Conservation (phyloP, 2,797 vertebrate genomes). For the Aeoliscus strigatus region DNA sequence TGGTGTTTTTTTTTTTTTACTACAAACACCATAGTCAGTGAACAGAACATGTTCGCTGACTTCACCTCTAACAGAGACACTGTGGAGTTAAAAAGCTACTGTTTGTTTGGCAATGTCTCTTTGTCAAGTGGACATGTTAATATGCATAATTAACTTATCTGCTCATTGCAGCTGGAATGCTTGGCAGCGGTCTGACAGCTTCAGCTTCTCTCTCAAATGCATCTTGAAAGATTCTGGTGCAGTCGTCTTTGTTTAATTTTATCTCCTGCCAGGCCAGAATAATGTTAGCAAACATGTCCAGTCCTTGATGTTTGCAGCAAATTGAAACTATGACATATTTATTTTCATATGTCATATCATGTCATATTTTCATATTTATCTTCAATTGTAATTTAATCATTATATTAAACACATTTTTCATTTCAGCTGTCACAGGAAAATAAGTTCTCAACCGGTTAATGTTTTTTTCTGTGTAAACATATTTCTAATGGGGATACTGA, state of each 20-base stretch:
- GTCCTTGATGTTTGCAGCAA: slow-evolving; percentile 10
- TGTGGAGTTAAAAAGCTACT: slow-evolving; percentile 37
- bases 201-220: slow-evolving; percentile 56
- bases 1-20: no score
- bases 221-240: slow-evolving; percentile 56
- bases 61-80: slow-evolving; percentile 3
- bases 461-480: no score
- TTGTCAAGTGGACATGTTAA: slow-evolving; percentile 60
- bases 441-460: no score
- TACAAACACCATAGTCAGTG: slow-evolving; percentile 26
- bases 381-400: no score
- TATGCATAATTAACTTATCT: slow-evolving; percentile 75
- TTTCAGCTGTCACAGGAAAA: no score
- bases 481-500: no score
- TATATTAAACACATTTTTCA: no score
- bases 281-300: slow-evolving; percentile 15
- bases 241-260: slow-evolving; percentile 37
- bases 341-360: no score
- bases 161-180: slow-evolving; percentile 67
- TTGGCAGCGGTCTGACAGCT: slow-evolving; percentile 55
- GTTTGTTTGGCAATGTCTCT: slow-evolving; percentile 42
- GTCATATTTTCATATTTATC: no score
- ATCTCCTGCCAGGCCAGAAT: slow-evolving; percentile 26
- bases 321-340: no score
- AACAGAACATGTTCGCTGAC: background rate